Evolutionary conservation across 2,888 invertebrate genomes (phyloP), one percentile per base, ranked within the genome.

Genomic region (Drosophila putrida): DNA sequence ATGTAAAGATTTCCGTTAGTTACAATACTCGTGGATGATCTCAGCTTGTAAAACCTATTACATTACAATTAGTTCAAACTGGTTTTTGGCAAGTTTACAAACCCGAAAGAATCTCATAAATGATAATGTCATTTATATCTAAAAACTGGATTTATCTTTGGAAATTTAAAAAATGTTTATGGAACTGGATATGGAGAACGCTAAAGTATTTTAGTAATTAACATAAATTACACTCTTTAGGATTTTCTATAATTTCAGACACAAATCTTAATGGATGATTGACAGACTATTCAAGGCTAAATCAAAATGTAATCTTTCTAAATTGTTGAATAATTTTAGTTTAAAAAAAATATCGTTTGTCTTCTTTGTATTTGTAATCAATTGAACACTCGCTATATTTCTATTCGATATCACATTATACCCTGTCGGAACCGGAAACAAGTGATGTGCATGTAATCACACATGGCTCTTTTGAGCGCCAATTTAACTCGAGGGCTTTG

Each of bases 401-500:
- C 20, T 20, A 20, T 20, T 20, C 3, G 2, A 20, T 20, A 20
- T 20, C 20, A 28, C 31, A 9, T 6, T 8, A 31, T 6, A 6
- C 11, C 10, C 20, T 20, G 15, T 4, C 49, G 20, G 6, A 41
- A 43, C 6, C 43, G 57, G 55, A 57, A 44, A 38, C 49, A 44
- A 63, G 31, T 39, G 57, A 57, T 57, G 63, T 43, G 57, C 43
- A 55, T 43, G 55, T 55, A 47, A 63, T 43, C 47, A 54, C 54
- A 62, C 62, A 54, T 38, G 54, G 28, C 49, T 13, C 39, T 39
- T 46, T 38, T 27, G 13, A 47, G 39, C 61, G 47, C 38, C 15
- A 38, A 27, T 61, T 61, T 11, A 28, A 60, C 11, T 44, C 10
- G 15, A 39, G 33, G 6, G 36, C 43, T 33, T 33, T 27, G 50